Percentiles rank a stretch among this genome's conserved stretches.
Evolutionary conservation across 1,140 invertebrate genomes (phyloP).

Genomic region (Globodera rostochiensis): DNA sequence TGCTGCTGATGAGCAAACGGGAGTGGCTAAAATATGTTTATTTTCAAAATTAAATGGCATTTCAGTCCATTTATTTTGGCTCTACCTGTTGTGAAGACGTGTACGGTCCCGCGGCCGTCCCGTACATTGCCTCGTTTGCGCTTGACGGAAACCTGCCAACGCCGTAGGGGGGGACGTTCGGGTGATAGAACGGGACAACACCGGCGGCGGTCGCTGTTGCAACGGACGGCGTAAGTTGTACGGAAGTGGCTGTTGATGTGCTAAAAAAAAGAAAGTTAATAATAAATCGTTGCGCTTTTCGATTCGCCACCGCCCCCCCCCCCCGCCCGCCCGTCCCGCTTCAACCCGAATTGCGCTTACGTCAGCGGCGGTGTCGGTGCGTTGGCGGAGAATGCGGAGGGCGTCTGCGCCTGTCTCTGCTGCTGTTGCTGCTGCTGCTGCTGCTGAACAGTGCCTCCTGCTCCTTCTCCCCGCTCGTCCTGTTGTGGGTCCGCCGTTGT

Average conservation of each 20-base stretch:
- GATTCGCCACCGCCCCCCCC: background rate
- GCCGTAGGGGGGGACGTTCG: background rate
- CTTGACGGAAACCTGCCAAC: background rate
- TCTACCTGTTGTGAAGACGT: background rate
- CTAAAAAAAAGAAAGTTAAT: background rate
- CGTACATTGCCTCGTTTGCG: background rate
- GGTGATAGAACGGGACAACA: background rate
- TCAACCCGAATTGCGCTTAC: slow-evolving; percentile 29
- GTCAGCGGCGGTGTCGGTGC: slow-evolving; percentile 44
- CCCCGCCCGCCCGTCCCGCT: background rate
- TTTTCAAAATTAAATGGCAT: background rate
- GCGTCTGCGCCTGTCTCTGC: slow-evolving; percentile 28
- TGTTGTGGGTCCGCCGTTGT: slow-evolving; percentile 22
- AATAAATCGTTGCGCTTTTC: no score
- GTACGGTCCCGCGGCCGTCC: background rate
- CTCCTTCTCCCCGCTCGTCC: slow-evolving; percentile 17
- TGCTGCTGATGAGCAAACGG: slow-evolving; percentile 37
- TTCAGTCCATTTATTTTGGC: background rate
- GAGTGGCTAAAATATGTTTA: background rate
- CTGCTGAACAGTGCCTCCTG: slow-evolving; percentile 7
- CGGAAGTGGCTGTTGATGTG: background rate
- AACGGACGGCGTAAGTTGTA: background rate
- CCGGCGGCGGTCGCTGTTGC: background rate
- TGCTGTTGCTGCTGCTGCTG: slow-evolving; percentile 11
- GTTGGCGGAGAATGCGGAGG: slow-evolving; percentile 27